These are phyloP conservation scores for Hapalemur alaotrensis DNA, from an alignment of 2,797 vertebrate genomes.

Conservation along the genomic window DNA sequence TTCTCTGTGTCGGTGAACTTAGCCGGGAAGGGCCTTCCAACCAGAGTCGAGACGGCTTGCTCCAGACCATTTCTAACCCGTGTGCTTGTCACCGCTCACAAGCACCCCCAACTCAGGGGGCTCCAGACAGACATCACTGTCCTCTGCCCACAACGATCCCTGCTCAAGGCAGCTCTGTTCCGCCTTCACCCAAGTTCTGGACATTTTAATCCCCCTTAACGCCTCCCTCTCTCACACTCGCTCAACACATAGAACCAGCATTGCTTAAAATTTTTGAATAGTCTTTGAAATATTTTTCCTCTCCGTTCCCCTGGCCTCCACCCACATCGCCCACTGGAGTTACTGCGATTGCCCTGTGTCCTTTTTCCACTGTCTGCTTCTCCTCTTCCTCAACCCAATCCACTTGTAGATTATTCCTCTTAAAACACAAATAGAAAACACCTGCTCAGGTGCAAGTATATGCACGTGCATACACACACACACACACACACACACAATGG, in stretches of 20 bases:
- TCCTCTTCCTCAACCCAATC: neutral
- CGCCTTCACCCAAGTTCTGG: neutral
- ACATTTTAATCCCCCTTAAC: neutral
- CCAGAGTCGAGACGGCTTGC: neutral
- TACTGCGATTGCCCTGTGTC: neutral
- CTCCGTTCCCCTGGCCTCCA: rapidly evolving
- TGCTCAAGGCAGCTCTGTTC: neutral
- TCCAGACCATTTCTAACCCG: neutral
- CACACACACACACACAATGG: too few relatives aligned
- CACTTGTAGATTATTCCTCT: neutral
- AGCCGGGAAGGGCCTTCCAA: rapidly evolving
- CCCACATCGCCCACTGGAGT: neutral
- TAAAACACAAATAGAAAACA: neutral
- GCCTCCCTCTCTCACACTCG: neutral
- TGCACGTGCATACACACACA: neutral
- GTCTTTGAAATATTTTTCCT: neutral
- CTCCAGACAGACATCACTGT: neutral
- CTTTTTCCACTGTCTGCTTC: neutral
- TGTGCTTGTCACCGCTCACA: neutral
- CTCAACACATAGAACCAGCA: too few relatives aligned
- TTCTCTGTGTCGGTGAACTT: neutral
- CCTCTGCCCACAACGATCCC: too few relatives aligned
- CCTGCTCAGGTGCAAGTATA: neutral
- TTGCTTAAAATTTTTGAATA: neutral
- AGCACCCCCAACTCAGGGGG: neutral